Evolutionary conservation across 2,888 invertebrate genomes (phyloP).

Genomic region (Cryptus armator): DNA sequence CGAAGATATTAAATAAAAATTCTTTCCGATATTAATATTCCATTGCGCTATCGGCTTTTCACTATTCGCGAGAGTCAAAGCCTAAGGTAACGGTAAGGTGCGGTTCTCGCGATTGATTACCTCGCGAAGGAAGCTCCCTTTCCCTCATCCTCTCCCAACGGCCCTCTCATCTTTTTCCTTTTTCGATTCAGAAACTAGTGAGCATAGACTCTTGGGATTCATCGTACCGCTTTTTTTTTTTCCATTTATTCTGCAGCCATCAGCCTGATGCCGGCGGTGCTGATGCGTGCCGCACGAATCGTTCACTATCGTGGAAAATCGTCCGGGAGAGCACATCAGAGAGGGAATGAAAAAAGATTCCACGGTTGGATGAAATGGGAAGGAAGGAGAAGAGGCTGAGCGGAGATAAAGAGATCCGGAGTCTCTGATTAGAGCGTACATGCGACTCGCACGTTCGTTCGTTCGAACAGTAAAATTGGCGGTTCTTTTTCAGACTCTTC

Average conservation of each 20-base stretch:
- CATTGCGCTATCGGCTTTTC: conserved; percentile 25
- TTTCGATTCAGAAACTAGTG: conserved; percentile 40
- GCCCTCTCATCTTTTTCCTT: conserved; percentile 21
- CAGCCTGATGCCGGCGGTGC: not conserved
- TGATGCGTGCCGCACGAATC: conserved; percentile 27
- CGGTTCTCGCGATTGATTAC: conserved; percentile 62
- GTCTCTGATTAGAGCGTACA: conserved; percentile 45
- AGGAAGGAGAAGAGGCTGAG: not conserved
- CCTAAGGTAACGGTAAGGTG: conserved; percentile 18
- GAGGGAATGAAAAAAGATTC: conserved; percentile 28
- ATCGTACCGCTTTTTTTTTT: conserved; percentile 17
- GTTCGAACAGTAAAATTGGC: not conserved
- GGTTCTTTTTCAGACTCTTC: not conserved
- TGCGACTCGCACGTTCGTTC: not conserved
- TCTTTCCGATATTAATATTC: conserved; percentile 47
- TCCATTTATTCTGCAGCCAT: not conserved
- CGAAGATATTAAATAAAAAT: conserved; percentile 40
- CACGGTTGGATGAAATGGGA: conserved; percentile 3
- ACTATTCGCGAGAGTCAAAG: conserved; percentile 14
- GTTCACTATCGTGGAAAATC: conserved; percentile 34
- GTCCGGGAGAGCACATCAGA: conserved; percentile 19
- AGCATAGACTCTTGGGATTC: conserved; percentile 26
- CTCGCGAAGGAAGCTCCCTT: conserved; percentile 36
- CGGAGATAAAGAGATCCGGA: conserved; percentile 25
- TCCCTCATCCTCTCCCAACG: conserved; percentile 5